Conservation (phyloP, 92 coral and sea anemone species). For the Zoanthus solanderi region DNA sequence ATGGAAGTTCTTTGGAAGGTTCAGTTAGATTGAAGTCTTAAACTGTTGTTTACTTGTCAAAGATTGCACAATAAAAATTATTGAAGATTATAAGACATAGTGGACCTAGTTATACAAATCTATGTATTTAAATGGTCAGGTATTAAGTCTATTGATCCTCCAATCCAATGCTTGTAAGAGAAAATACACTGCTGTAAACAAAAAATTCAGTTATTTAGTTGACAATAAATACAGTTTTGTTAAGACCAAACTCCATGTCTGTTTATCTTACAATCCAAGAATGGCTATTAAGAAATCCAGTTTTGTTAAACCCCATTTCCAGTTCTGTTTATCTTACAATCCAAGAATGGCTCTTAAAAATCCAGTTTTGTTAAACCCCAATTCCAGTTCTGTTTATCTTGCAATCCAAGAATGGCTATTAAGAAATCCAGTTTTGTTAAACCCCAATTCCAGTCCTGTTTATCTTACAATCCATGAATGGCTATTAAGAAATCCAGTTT, state of each 20-base stretch:
- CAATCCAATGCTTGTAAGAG: constrained; percentile 14
- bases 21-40: constrained; percentile 9
- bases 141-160: constrained; percentile 12
- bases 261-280: constrained; percentile 12
- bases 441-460: constrained; percentile 10
- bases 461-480: constrained; percentile 12
- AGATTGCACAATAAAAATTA: constrained; percentile 11
- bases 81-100: constrained; percentile 12
- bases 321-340: constrained; percentile 6
- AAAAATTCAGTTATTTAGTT: constrained; percentile 10
- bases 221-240: constrained; percentile 12
- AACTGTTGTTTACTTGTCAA: constrained; percentile 12
- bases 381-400: constrained; percentile 29
- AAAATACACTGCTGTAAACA: constrained; percentile 12
- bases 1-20: constrained; percentile 14
- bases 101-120: constrained; percentile 13
- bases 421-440: constrained; percentile 6
- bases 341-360: constrained; percentile 7
- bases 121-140: constrained; percentile 12
- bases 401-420: constrained; percentile 8
- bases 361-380: constrained; percentile 8
- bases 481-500: constrained; percentile 5
- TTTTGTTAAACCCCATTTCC: constrained; percentile 11
- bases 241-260: constrained; percentile 11
- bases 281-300: constrained; percentile 12